Conservation (phyloP, 2,797 vertebrate genomes). For the Otus scops region DNA sequence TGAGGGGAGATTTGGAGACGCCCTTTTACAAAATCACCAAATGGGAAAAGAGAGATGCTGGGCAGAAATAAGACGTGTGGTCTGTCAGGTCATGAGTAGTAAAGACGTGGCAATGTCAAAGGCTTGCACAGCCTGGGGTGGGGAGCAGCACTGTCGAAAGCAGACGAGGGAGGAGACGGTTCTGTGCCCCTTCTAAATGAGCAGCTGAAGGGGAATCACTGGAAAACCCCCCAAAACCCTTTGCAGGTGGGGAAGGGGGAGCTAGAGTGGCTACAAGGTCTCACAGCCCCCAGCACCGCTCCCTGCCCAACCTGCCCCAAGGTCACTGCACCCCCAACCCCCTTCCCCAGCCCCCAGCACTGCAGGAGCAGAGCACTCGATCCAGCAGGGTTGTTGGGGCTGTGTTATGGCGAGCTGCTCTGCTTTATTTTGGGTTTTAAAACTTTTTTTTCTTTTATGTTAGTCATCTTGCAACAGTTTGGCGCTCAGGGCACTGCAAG, state of each 20-base stretch:
- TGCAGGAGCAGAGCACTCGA: too few species aligned
- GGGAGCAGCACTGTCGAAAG: background rate
- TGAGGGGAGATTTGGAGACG: background rate
- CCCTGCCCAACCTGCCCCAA: background rate
- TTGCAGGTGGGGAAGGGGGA: background rate
- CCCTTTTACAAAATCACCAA: background rate
- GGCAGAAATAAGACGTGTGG: background rate
- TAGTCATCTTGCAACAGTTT: background rate
- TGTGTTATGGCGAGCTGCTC: fast-evolving
- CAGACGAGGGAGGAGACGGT: fast-evolving
- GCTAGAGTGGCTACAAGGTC: background rate
- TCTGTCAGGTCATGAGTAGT: background rate
- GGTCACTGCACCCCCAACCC: background rate
- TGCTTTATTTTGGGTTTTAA: background rate
- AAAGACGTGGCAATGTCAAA: background rate
- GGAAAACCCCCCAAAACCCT: background rate
- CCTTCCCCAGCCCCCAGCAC: background rate
- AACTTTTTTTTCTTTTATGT: too few species aligned
- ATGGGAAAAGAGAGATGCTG: background rate
- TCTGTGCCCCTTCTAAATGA: background rate
- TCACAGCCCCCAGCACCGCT: background rate
- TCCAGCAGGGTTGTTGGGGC: fast-evolving
- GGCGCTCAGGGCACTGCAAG: background rate
- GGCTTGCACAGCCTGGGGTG: background rate
- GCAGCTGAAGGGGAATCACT: background rate